phyloP scores from a whole-genome alignment of 1,140 invertebrate genomes.

The Delia radicum region DNA sequence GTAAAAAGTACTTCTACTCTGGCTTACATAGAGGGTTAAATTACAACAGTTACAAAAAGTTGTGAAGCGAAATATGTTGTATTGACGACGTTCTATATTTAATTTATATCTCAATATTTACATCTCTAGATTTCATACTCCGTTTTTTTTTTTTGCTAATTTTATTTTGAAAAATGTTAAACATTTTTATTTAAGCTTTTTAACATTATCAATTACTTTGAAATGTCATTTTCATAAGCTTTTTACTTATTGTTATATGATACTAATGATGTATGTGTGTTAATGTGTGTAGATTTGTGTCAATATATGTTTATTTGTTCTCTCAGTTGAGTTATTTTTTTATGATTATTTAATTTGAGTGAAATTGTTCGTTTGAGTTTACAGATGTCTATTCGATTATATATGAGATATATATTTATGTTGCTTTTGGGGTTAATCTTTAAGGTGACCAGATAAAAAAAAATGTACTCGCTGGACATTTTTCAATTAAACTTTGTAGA shows the following conservation, averaged over 20 bases:
- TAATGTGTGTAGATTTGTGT: not conserved
- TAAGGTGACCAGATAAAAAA: too few relatives aligned
- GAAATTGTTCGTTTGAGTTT: not conserved
- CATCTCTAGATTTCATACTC: too few relatives aligned
- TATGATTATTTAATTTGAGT: not conserved
- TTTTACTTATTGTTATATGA: not conserved
- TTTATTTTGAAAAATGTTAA: not conserved
- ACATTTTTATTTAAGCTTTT: not conserved
- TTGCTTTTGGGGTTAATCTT: too few relatives aligned
- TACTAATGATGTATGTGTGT: not conserved
- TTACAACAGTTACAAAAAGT: too few relatives aligned
- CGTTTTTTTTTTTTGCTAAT: not conserved
- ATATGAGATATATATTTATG: too few relatives aligned
- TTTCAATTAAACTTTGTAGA: too few relatives aligned
- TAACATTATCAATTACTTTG: slow-evolving; percentile 13
- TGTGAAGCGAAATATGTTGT: too few relatives aligned
- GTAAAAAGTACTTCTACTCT: too few relatives aligned
- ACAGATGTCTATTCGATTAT: not conserved
- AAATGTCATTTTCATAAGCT: not conserved
- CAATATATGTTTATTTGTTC: not conserved
- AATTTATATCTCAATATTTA: too few relatives aligned
- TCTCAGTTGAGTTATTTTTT: not conserved
- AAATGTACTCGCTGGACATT: too few relatives aligned
- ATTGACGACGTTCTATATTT: too few relatives aligned
- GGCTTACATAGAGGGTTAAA: too few relatives aligned